These are phyloP conservation scores for Heliconius melpomene DNA, from an alignment of 1,140 invertebrate species.

Conservation along the genomic window DNA sequence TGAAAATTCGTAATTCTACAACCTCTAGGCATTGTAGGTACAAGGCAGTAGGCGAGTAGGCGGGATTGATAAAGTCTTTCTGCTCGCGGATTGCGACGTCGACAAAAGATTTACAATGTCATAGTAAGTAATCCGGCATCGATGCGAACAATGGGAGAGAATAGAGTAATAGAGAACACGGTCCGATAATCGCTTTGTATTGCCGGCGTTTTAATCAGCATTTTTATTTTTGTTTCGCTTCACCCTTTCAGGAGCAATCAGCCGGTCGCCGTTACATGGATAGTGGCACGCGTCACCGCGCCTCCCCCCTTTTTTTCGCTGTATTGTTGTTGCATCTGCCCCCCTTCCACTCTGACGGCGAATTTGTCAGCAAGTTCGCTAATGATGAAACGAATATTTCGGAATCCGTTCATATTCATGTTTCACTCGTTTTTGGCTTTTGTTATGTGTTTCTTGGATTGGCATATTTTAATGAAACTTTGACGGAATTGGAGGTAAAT, in stretches of 20 bases:
- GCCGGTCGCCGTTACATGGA: conserved; percentile 65
- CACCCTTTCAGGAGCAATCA: conserved; percentile 71
- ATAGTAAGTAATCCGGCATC: conserved; percentile 53
- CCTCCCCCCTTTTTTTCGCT: conserved; percentile 49
- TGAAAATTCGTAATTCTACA: conserved; percentile 34
- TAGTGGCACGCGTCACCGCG: conserved; percentile 60
- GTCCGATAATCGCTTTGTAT: conserved; percentile 76
- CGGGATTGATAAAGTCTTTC: conserved; percentile 35
- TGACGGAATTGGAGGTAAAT: background rate
- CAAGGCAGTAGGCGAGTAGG: conserved; percentile 17
- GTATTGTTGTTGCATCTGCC: conserved; percentile 39
- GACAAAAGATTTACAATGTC: conserved; percentile 51
- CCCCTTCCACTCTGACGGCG: conserved; percentile 14
- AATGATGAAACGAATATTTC: conserved; percentile 11
- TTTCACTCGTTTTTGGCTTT: background rate
- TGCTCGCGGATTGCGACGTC: conserved; percentile 31
- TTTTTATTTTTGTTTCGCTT: conserved; percentile 63
- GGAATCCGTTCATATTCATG: background rate
- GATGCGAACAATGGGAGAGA: conserved; percentile 52
- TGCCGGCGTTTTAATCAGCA: conserved; percentile 72
- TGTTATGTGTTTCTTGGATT: background rate
- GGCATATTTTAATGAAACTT: background rate
- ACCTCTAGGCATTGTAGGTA: conserved; percentile 21
- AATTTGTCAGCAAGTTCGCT: conserved; percentile 25
- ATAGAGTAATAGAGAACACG: conserved; percentile 65